These are phyloP conservation scores for Danio tinwini DNA, from an alignment of 2,797 vertebrate species.

Conservation along the genomic window DNA sequence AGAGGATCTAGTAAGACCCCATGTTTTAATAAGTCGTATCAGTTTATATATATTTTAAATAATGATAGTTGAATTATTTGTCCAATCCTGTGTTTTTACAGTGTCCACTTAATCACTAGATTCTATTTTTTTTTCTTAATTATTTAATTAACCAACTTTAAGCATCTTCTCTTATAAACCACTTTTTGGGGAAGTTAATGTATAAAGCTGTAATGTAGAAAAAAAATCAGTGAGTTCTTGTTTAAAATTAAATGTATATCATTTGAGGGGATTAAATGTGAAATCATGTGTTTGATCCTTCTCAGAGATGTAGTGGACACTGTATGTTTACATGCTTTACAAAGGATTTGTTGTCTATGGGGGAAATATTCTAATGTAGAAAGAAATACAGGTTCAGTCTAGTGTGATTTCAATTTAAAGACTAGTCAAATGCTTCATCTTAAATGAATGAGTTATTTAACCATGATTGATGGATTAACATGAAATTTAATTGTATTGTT, in stretches of 20 bases:
- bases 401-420: not conserved
- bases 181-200: not conserved
- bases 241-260: not conserved
- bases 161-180: not conserved
- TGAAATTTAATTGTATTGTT: not conserved
- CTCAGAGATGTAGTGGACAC: constrained; percentile 26
- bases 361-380: not conserved
- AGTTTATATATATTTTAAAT: not conserved
- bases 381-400: not conserved
- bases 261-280: not conserved
- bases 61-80: constrained; percentile 11
- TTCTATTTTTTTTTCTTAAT: not conserved
- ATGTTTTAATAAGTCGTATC: not conserved
- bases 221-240: not conserved
- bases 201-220: no score
- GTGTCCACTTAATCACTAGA: constrained; percentile 36
- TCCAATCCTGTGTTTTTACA: constrained; percentile 35
- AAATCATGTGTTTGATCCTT: not conserved
- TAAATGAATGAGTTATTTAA: not conserved
- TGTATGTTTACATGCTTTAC: not conserved
- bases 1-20: not conserved
- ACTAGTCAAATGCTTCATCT: not conserved
- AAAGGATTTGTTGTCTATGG: not conserved
- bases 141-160: not conserved
- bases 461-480: not conserved